Evolutionary conservation across 2,797 vertebrate species (phyloP), one percentile per base, ranked within the genome.

Genomic region (Hybognathus amarus): DNA sequence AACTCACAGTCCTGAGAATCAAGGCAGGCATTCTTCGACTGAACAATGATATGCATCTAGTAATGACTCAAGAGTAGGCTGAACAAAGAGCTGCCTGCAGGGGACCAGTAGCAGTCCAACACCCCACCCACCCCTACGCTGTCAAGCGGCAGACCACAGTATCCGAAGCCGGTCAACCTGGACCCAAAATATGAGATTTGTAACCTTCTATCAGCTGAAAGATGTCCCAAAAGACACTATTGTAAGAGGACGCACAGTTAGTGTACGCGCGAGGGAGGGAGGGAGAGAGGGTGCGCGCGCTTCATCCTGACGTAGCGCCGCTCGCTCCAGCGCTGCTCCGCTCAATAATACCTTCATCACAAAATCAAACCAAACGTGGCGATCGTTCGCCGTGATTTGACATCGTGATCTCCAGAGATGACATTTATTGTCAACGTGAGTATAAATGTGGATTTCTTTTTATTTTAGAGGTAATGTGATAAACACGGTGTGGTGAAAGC

Each of bases 241-340:
- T 17, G 63, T 40, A 20, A 36, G 36, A 33, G 76, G 40, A 33
- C 59, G 17, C 24, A 30, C 40, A 15, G 38, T 33, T 20, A 12
- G 45, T 6, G 47, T 13, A 47, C 12, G 69, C 36, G 42, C 13
- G 42, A 64, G 81, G 63, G 71, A 13, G 40, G 63, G 69, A 24
- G 42, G 10, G 42, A 64, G 81, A 52, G 71, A 13, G 40, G 63
- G 27, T 24, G 36, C 11, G 50, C 79, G 61, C 79, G 67, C 30
- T 68, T 54, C 73, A 50, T 77, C 67, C 76, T 80, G 80, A 80
- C 85, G 80, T 79, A 64, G 73, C 78, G 80, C 69, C 42, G 71
- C 50, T 27, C 64, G 50, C 69, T 20, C 30, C 59, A 36, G 77
- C 27, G 15, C 56, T 30, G 54, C 71, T 56, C 27, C 77, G 71